These are phyloP conservation scores for Gambelia wislizenii DNA, from an alignment of 2,797 vertebrate genomes.

Conservation along the genomic window DNA sequence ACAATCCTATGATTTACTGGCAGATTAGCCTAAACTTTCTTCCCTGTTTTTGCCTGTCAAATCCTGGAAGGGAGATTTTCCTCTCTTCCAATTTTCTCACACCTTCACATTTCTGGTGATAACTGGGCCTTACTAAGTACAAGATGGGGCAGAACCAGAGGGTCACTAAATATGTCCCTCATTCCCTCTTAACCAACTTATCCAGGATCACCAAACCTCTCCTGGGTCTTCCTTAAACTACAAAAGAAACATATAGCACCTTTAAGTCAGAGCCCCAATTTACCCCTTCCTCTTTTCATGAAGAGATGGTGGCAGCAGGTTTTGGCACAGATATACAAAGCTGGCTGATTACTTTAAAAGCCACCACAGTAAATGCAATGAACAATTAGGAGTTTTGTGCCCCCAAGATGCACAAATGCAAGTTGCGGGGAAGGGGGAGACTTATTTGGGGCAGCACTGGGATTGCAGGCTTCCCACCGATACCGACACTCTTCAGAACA, in stretches of 20 bases:
- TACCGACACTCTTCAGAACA: constrained; percentile 27
- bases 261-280: not conserved
- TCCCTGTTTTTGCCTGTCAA: too few species aligned
- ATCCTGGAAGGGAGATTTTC: too few species aligned
- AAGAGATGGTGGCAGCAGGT: not conserved
- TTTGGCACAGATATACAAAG: constrained; percentile 21
- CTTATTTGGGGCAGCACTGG: too few species aligned
- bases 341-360: constrained; percentile 32
- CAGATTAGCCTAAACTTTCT: not conserved
- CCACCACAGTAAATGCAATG: constrained; percentile 16
- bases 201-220: too few species aligned
- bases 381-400: constrained; percentile 18
- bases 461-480: too few species aligned
- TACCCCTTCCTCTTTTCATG: not conserved
- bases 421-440: not conserved
- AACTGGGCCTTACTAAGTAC: not conserved
- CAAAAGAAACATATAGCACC: too few species aligned
- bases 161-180: not conserved
- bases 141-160: not conserved
- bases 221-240: too few species aligned
- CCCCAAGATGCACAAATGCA: constrained; percentile 25
- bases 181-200: too few species aligned
- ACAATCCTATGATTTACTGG: constrained; percentile 37
- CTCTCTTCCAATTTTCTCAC: too few species aligned
- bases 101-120: not conserved